Evolutionary conservation across 2,113 vertebrate species (phyloP), one percentile per base, ranked within the genome.

Genomic region (Carettochelys insculpta): DNA sequence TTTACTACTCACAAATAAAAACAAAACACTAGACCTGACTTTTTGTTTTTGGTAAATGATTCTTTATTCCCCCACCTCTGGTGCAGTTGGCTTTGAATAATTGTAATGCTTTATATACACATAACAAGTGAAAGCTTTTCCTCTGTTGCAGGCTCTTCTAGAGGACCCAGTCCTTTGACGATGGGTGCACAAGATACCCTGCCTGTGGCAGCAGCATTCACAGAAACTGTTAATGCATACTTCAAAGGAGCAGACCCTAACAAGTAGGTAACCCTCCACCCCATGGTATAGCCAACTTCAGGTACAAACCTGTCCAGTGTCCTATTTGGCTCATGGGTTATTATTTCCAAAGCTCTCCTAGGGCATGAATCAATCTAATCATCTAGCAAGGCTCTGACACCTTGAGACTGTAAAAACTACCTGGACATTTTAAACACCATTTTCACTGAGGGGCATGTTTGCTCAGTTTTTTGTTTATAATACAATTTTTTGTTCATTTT

Each of bases 181-280:
- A 99, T 99, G 99, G 99, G 99, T 58, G 98, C 99, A 25, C 99
- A 99, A 97, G 99, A 99, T 96, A 99, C 99, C 34, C 98, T 99
- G 43, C 99, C 99, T 3, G 99, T 99, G 50, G 99, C 99, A 3
- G 99, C 99, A 16, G 99, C 99, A 92, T 99, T 99, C 97, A 99
- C 99, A 4, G 99, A 99, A 94, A 99, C 99, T 0, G 99, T 99
- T 97, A 99, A 99, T 41, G 98, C 99, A 5, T 99, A 99, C 95
- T 99, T 99, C 96, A 99, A 99, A 98, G 99, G 99, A 95, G 99
- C 99, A 1, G 99, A 99, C 96, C 99, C 99, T 71, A 99, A 97
- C 98, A 99, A 99, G 99, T 99, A 98, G 91, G 99, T 90, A 78
- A 65, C 0, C 22, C 27, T 34, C 27, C 71, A 27, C 71, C 41